These are phyloP conservation scores for Siderastrea siderea DNA, from an alignment of 92 coral and sea anemone species.

Conservation along the genomic window DNA sequence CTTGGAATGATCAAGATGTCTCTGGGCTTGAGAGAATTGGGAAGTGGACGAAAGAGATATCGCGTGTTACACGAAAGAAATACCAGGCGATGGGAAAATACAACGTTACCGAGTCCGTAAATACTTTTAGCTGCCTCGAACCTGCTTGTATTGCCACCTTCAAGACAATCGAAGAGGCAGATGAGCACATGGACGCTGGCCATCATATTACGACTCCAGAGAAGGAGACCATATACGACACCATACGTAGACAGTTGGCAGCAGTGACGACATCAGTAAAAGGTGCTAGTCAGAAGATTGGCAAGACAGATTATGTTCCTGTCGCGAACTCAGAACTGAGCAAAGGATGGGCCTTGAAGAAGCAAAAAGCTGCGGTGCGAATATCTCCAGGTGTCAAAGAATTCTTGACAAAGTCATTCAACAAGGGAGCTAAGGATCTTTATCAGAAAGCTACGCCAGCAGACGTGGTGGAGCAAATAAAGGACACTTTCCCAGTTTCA, in stretches of 20 bases:
- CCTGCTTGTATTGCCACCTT: slow-evolving; percentile 59
- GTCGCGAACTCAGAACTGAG: slow-evolving; percentile 6
- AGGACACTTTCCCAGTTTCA: slow-evolving; percentile 22
- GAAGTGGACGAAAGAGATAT: slow-evolving; percentile 25
- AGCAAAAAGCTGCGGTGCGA: slow-evolving; percentile 31
- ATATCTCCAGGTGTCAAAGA: slow-evolving; percentile 44
- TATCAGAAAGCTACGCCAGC: slow-evolving; percentile 41
- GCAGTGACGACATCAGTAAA: slow-evolving; percentile 20
- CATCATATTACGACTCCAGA: slow-evolving; percentile 42
- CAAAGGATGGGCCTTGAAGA: slow-evolving; percentile 48
- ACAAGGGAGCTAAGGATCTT: slow-evolving; percentile 27
- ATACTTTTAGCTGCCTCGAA: slow-evolving; percentile 43
- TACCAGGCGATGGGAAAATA: slow-evolving; percentile 28
- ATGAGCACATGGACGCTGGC: slow-evolving; percentile 57
- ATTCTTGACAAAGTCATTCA: slow-evolving; percentile 23
- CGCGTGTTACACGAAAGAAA: slow-evolving; percentile 18
- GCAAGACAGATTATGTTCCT: slow-evolving; percentile 24
- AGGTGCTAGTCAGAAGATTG: slow-evolving; percentile 30
- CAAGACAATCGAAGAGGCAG: slow-evolving; percentile 53
- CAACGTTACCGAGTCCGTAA: background rate
- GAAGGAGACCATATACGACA: slow-evolving; percentile 58
- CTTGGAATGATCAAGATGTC: slow-evolving; percentile 27
- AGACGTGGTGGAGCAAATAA: slow-evolving; percentile 37
- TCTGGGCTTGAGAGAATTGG: slow-evolving; percentile 46
- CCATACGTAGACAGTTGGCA: slow-evolving; percentile 54